Base-by-base conservation (phyloP, 2,113 vertebrate species). In the Dasyprocta punctata region DNA sequence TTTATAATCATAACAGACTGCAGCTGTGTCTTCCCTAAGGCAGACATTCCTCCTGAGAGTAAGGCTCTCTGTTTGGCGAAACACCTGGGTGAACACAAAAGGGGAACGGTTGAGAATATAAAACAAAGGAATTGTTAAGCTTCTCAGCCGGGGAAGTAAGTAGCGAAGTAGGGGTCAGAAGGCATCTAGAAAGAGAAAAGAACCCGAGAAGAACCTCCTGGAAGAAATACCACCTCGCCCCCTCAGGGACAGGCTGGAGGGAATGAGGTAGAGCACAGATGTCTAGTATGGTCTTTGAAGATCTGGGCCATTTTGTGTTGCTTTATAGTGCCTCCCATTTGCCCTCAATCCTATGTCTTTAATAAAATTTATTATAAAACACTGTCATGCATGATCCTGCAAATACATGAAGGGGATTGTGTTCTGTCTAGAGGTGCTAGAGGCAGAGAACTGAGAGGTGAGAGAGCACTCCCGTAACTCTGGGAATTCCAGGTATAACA, bases 31-130 rank as follows among this genome's bases (percentile, higher is more conserved):
- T 90, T 67, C 16, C 77, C 82, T 3, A 28, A 89, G 95, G 91
- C 94, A 14, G 63, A 52, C 89, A 96, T 96, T 96, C 92, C 83
- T 97, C 65, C 44, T 49, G 60, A 65, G 86, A 24, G 90, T 47
- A 22, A 61, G 61, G 47, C 60, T 96, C 96, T 97, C 93, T 94
- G 80, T 97, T 95, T 83, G 61, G 73, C 67, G 84, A 26, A 95
- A 97, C 86, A 94, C 91, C 94, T 96, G 93, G 60, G 52, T 63
- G 28, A 41, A 69, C 28, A 44, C 94, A 90, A 88, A 96, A 93
- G 58, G 90, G 80, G 84, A 94, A 56, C 5, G 54, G 63, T 75
- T 89, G 85, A 84, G 41, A 93, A 71, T 61, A 44, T 44, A 82
- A 90, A 94, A 88, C 80, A 94, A 47, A 97, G 90, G 95, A 38